These are phyloP conservation scores for Parus major DNA, from an alignment of 2,113 vertebrate genomes.

Conservation along the genomic window DNA sequence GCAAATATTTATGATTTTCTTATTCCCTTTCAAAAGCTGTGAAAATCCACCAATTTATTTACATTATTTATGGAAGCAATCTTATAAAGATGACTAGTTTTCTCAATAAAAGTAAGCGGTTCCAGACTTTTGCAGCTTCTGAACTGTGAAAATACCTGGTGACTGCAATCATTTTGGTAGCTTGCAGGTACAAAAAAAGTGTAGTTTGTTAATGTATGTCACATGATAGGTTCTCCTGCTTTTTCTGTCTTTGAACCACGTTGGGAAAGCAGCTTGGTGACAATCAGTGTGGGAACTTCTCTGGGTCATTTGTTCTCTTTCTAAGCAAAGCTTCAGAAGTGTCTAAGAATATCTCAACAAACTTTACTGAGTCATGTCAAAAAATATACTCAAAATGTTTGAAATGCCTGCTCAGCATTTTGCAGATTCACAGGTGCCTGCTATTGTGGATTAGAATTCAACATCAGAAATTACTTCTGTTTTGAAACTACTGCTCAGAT, in stretches of 20 bases:
- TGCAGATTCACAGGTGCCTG: not conserved
- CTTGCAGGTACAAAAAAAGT: not conserved
- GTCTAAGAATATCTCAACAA: not conserved
- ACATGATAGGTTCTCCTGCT: not conserved
- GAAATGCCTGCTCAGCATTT: not conserved
- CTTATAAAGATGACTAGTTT: not conserved
- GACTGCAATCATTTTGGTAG: not conserved
- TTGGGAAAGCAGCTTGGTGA: not conserved
- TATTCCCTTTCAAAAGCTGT: not conserved
- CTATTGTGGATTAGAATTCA: not conserved
- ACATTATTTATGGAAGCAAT: not conserved
- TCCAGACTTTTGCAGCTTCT: not conserved
- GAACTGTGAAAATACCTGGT: not conserved
- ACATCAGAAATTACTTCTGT: not conserved
- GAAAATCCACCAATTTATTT: not conserved
- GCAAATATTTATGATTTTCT: not conserved
- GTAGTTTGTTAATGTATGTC: not conserved
- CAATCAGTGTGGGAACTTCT: not conserved
- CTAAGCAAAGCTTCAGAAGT: not conserved
- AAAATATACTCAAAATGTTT: not conserved
- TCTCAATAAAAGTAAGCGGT: not conserved
- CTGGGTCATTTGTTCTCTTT: not conserved
- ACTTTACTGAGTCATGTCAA: not conserved
- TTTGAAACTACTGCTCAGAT: not conserved
- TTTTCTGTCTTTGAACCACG: not conserved